phyloP scores from a whole-genome alignment of 64 coral and sea anemone genomes.

The Stichodactyla helianthus region DNA sequence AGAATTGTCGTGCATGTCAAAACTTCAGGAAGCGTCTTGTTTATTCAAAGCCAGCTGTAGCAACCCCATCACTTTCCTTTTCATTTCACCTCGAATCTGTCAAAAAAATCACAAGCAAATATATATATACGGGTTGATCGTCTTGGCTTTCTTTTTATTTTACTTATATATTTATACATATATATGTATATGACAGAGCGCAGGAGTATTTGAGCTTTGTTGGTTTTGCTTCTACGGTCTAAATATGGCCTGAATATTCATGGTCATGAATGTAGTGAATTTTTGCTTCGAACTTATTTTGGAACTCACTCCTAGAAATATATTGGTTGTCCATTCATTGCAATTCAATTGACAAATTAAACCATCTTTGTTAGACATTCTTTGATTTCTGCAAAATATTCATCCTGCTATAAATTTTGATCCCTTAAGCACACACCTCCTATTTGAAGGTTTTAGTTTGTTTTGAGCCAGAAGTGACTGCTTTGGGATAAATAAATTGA shows the following conservation, averaged over 20 bases:
- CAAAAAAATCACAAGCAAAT: neutral
- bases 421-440: neutral
- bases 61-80: neutral
- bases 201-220: no score
- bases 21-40: neutral
- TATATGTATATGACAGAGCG: no score
- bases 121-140: neutral
- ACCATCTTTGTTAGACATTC: neutral
- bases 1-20: neutral
- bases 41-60: neutral
- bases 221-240: no score
- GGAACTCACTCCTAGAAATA: no score
- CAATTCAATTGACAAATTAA: no score
- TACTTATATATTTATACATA: no score
- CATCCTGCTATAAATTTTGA: neutral
- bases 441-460: neutral
- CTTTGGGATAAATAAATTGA: neutral
- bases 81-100: neutral
- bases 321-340: no score
- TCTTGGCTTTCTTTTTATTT: no score
- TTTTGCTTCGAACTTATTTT: no score
- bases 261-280: no score
- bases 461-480: neutral
- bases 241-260: no score
- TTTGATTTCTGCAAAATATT: neutral